Evolutionary conservation across 1,140 invertebrate genomes (phyloP), one percentile per base, ranked within the genome.

Genomic region (Platorchestia sp.): DNA sequence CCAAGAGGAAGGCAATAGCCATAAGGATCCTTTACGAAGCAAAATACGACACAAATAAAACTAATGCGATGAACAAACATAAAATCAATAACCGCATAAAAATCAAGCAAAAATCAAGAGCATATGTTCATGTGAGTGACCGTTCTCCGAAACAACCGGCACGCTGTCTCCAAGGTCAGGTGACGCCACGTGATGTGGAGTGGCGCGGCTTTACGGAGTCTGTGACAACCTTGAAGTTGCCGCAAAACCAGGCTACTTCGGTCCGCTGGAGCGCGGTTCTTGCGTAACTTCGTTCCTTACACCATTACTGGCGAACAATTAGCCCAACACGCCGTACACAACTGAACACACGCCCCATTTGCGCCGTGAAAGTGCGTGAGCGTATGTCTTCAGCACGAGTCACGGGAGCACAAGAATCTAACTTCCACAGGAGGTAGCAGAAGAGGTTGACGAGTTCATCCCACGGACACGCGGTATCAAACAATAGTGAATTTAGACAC

Each of bases 181-280:
- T 75, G 10, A 75, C 59, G 59, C 59, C 36, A 14, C 14, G 59
- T 27, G 7, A 36, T 22, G 7, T 75, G 59, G 59, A 75, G 59
- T 75, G 59, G 10, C 3, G 59, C 59, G 7, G 59, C 36, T 10
- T 36, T 10, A 51, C 7, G 7, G 47, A 51, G 59, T 36, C 87
- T 42, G 27, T 27, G 87, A 89, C 87, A 44, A 44, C 87, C 87
- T 89, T 89, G 87, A 89, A 89, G 43, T 75, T 75, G 41, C 41
- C 7, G 87, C 41, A 89, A 89, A 89, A 89, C 87, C 87, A 89
- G 87, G 87, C 87, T 89, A 89, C 87, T 89, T 41, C 87, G 41
- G 87, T 89, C 87, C 41, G 41, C 27, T 89, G 87, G 87, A 89
- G 87, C 87, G 87, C 0, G n/a, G 43, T 42, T 89, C 87, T 89